Base-by-base conservation (phyloP, 2,888 invertebrate species). In the Noctuana brunneofusca region DNA sequence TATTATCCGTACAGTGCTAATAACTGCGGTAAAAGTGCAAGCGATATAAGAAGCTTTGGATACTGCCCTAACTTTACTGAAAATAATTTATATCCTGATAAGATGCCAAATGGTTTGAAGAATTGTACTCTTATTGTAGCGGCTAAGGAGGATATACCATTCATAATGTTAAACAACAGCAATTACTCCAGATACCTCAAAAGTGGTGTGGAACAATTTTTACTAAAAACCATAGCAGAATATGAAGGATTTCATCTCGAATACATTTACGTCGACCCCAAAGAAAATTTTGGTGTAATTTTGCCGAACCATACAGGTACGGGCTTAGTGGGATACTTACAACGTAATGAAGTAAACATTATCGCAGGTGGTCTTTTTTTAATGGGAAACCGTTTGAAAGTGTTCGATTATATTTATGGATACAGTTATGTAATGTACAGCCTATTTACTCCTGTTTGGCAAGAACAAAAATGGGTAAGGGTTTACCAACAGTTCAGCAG, bases 361-460 rank as follows among this genome's bases (percentile, higher is more conserved):
- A 79, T 73, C 0, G 72, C 73, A 18, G 85, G 85, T 14, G 83
- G 82, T 0, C 79, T 76, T 6, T 49, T 75, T 24, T 66, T 87
- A 18, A 80, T 80, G 32, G 70, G 71, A 65, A 85, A 84, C 63
- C 73, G 84, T 66, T 70, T 76, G 2, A 68, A 79, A 41, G 52
- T 78, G 18, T 86, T 85, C 49, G 85, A 86, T 63, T 84, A 69
- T 24, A 66, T 86, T 30, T 81, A 74, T 73, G 85, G 84, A 8
- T 78, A 80, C 53, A 76, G 74, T 62, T 83, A 76, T 54, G 76
- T 71, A 18, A 62, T 68, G 12, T 76, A 73, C 18, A 67, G 72
- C 52, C 50, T 87, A 62, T 81, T 75, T 48, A 79, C 78, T 9
- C 80, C 84, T 18, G 66, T 73, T 1, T 8, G 64, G 9, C 72